These are phyloP conservation scores for Cyclopterus lumpus DNA, from an alignment of 2,797 vertebrate genomes.

Conservation along the genomic window DNA sequence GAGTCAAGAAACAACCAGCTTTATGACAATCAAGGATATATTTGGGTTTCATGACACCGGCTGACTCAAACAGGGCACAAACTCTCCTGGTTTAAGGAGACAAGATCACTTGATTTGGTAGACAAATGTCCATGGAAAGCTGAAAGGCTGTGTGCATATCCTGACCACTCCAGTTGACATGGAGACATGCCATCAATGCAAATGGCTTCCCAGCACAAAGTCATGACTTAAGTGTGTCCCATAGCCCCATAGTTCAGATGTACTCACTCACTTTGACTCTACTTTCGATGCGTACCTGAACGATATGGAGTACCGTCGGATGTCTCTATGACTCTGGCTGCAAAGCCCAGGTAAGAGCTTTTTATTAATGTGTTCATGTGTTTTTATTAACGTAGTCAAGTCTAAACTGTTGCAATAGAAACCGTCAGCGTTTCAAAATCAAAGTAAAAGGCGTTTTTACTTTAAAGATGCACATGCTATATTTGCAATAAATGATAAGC, in stretches of 20 bases:
- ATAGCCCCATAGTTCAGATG: too few species aligned
- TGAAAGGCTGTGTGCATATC: background rate
- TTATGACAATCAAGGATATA: background rate
- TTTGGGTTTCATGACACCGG: background rate
- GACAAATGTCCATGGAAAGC: conserved; percentile 75
- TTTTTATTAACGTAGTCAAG: background rate
- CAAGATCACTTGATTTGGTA: conserved; percentile 66
- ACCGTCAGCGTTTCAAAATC: background rate
- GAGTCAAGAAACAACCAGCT: background rate
- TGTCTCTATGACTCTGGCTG: background rate
- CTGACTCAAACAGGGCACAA: background rate
- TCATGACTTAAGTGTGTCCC: background rate
- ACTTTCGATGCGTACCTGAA: background rate
- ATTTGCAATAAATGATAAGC: background rate
- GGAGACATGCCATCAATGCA: conserved; percentile 64
- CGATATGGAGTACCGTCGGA: conserved; percentile 12
- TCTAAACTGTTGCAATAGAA: background rate
- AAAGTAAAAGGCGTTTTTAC: background rate
- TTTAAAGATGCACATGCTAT: background rate
- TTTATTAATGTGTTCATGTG: background rate
- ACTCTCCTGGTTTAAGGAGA: background rate
- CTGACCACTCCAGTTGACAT: background rate
- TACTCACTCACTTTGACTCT: conserved; percentile 9
- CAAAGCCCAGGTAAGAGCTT: conserved; percentile 58
- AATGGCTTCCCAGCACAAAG: conserved; percentile 53